These are phyloP conservation scores for Cossypha caffra DNA, from an alignment of 2,797 vertebrate genomes.

Conservation along the genomic window DNA sequence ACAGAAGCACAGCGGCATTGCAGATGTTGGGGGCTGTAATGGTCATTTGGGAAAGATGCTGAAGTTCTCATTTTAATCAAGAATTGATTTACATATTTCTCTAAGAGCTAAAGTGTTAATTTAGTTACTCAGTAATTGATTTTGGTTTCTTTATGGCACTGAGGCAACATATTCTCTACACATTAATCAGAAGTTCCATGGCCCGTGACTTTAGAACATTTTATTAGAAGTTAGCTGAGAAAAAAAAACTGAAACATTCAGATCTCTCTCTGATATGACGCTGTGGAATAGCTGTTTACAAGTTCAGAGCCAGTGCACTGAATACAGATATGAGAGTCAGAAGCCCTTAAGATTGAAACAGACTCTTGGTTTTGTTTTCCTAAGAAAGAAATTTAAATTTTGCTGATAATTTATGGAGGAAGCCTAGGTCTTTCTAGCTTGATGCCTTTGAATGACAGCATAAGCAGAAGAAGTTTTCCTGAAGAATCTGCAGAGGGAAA, in stretches of 20 bases:
- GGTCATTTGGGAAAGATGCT: neutral
- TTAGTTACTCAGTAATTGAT: neutral
- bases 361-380: neutral
- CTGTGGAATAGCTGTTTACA: neutral
- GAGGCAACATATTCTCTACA: neutral
- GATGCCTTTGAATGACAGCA: neutral
- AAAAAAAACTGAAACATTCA: neutral
- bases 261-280: neutral
- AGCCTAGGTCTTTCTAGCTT: neutral
- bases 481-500: neutral
- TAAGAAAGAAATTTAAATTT: neutral
- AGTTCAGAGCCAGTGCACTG: neutral
- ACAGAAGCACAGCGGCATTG: neutral
- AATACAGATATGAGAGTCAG: neutral
- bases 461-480: neutral
- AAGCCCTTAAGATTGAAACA: neutral
- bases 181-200: neutral
- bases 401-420: neutral
- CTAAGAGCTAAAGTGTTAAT: neutral
- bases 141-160: neutral
- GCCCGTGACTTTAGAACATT: neutral
- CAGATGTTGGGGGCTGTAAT: neutral
- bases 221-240: neutral
- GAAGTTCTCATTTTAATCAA: neutral
- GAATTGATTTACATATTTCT: neutral